phyloP scores from a whole-genome alignment of 1,140 invertebrate species.

The Zophobas atratus region DNA sequence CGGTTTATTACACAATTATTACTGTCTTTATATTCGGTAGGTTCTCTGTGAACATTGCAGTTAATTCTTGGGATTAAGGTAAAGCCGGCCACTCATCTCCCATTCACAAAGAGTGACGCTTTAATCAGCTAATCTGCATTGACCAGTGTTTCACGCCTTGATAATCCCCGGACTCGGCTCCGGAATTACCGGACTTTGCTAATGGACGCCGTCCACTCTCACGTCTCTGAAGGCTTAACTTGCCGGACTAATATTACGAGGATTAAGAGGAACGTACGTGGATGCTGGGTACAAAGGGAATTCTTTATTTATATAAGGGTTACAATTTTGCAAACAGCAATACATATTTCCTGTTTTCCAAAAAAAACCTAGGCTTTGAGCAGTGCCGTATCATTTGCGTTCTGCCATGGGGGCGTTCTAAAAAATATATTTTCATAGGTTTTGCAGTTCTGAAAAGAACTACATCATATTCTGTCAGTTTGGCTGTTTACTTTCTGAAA shows the following conservation, averaged over 20 bases:
- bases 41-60: not conserved
- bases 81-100: conserved; percentile 39
- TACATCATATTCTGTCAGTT: no score
- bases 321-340: no score
- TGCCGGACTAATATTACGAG: conserved; percentile 2
- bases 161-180: conserved; percentile 42
- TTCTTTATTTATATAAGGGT: not conserved
- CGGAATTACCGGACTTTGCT: conserved; percentile 47
- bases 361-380: no score
- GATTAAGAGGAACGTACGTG: conserved; percentile 21
- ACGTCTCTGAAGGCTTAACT: conserved; percentile 37
- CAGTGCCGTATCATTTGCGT: no score
- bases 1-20: no score
- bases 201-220: conserved; percentile 33
- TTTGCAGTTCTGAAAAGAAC: no score
- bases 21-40: not conserved
- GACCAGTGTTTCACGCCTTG: conserved; percentile 53
- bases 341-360: no score
- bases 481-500: no score
- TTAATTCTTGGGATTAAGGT: conserved; percentile 18
- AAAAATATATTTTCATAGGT: no score
- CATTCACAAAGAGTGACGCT: conserved; percentile 49
- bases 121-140: conserved; percentile 49
- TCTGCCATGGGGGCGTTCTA: no score
- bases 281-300: conserved; percentile 35